Evolutionary conservation across 2,888 invertebrate genomes (phyloP), one percentile per base, ranked within the genome.

Genomic region (Hybos culiciformis): DNA sequence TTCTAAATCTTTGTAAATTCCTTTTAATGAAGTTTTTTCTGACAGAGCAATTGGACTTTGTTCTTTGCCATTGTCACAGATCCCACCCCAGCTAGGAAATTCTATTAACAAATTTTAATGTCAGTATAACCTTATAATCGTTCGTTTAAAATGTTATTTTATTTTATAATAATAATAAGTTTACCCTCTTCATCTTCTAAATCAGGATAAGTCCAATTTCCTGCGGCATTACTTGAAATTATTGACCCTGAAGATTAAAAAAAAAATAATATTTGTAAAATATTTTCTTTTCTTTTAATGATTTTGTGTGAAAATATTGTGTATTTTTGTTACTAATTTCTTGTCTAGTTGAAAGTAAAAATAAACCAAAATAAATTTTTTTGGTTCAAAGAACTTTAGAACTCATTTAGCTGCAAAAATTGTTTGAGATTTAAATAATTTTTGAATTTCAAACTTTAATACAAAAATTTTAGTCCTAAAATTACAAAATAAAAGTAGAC

Each of bases 21-120:
- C 75, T 36, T 71, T 62, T 9, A 73, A 53, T 0, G 78, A 70
- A 3, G 71, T 64, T 7, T 71, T 66, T 7, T 69, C 66, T 50
- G 71, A 67, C 40, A 88, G 74, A 63, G 85, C 74, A 51, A 88
- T 83, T 1, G 88, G 88, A 0, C 86, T 86, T 61, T 88, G 88
- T 31, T 66, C 62, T 29, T 57, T 58, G 2, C 86, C 86, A 1
- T 54, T 61, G 18, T 60, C 62, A 54, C 83, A 83, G n/a, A 70
- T 55, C 11, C 76, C 78, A 5, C 75, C 72, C 83, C 83, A 83
- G 42, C 69, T 52, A 2, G 63, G 60, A 50, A 63, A 65, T 9
- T 53, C 63, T 64, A 42, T n/a, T 50, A 46, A 8, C 5, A 14
- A n/a, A 48, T 42, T 5, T 29, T 29, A 29, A 29, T 29, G 26